Evolutionary conservation across 2,888 invertebrate species (phyloP), one percentile per base, ranked within the genome.

Genomic region (Chymomyza amoena): DNA sequence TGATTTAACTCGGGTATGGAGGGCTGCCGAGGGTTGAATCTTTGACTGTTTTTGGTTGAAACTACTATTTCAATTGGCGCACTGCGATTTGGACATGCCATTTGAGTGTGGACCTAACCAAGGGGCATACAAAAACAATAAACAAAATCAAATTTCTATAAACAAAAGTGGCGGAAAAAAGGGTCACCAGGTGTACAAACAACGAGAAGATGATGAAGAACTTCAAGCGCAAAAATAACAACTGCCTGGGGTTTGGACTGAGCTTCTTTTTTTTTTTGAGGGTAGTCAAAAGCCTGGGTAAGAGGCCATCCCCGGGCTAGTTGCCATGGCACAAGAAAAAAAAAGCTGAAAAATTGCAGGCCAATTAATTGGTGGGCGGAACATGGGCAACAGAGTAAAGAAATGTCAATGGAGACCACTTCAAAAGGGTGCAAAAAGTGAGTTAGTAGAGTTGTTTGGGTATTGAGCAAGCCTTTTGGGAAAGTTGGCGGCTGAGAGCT

Each of bases 91-190:
- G 39, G 39, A 13, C 13, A 45, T 45, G 39, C 39, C 39, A 45
- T 45, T 45, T 45, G 39, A 45, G 39, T 45, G 39, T 3, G 39
- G 39, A 45, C 39, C 39, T 45, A 45, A 45, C 39, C 39, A 45
- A 45, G 9, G 54, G 54, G 18, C 54, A 54, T 9, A 61, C 66
- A 67, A 18, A 64, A 79, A 81, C 68, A 79, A 81, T 79, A 79
- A 83, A 83, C 79, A 81, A 81, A 84, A 84, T 84, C 83, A 84
- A 84, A 82, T 81, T 77, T 78, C 72, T 71, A 78, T 79, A 72
- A 85, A 77, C 81, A 77, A 76, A 69, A 70, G 59, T 10, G 61
- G 66, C 52, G 18, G 52, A 66, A 72, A 72, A 77, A 77, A 68
- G 76, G 79, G 70, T 83, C 76, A 80, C 64, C 83, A 79, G 84